Base-by-base conservation (phyloP, 2,888 invertebrate genomes). In the Orchestes rusci region DNA sequence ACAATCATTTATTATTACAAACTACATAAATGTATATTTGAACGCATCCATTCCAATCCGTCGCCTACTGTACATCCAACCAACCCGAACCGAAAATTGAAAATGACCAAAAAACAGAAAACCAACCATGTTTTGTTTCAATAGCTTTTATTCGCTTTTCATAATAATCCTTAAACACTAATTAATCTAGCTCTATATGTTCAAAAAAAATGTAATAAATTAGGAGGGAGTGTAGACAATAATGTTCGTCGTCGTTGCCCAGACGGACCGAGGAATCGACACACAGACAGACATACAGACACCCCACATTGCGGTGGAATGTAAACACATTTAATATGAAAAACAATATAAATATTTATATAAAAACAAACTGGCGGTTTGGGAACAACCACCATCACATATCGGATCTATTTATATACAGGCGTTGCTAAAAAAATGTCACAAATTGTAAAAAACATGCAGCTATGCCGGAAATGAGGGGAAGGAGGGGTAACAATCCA, bases 401-500 rank as follows among this genome's bases (percentile, higher is more conserved):
- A 31, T 60, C 65, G 66, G 66, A 16, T 13, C 30, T 20, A 60
- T 60, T 55, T 60, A 59, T 64, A 60, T 62, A 64, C 58, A 63
- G 43, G 61, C 58, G 57, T 61, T 58, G 61, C 62, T 63, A 64
- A 59, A 58, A 59, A 56, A 52, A 51, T 54, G 48, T 51, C 52
- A 53, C 52, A 52, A 5, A 48, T 50, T 41, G 52, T 49, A 48
- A 52, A 52, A 56, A 55, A 58, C 57, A 60, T 64, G 61, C 61
- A 64, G 63, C 64, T 62, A 63, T 62, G 64, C 60, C 59, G 59
- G 49, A 57, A 59, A 58, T 51, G 41, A 48, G 47, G 42, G 47
- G n/a, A n/a, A n/a, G n/a, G n/a, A n/a, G 50, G 65, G 66, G 68
- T 68, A 68, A 69, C 68, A 67, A 66, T 68, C 68, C 67, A n/a